These are phyloP conservation scores for Protonibea diacanthus DNA, from an alignment of 2,797 vertebrate genomes.

Conservation along the genomic window DNA sequence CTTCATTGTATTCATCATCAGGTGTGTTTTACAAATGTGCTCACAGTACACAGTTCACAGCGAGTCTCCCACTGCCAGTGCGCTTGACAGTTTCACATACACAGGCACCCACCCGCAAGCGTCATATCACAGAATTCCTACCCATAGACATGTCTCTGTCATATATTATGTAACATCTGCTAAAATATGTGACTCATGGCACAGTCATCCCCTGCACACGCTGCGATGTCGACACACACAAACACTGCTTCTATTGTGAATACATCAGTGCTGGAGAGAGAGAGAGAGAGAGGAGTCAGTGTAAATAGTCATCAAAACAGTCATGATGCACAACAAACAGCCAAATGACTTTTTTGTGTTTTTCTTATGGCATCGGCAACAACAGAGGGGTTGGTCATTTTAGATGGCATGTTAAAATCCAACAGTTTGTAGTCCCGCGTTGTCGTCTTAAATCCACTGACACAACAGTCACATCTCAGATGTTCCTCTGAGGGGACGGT, in stretches of 20 bases:
- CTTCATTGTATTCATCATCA: slow-evolving; percentile 66
- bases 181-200: slow-evolving; percentile 69
- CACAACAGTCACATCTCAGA: slow-evolving; percentile 20
- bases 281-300: slow-evolving; percentile 24
- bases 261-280: slow-evolving; percentile 51
- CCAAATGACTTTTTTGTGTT: slow-evolving; percentile 39
- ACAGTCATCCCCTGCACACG: slow-evolving; percentile 55
- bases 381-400: slow-evolving; percentile 16
- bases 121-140: slow-evolving; percentile 66
- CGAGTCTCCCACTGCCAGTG: slow-evolving; percentile 51
- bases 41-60: slow-evolving; percentile 63
- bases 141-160: slow-evolving; percentile 71
- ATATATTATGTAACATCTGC: slow-evolving; percentile 74
- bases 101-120: slow-evolving; percentile 65
- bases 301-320: slow-evolving; percentile 57
- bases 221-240: slow-evolving; percentile 53
- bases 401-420: slow-evolving; percentile 25
- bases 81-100: slow-evolving; percentile 62
- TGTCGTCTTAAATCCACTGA: slow-evolving; percentile 28
- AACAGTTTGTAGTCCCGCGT: slow-evolving; percentile 38
- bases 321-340: slow-evolving; percentile 50
- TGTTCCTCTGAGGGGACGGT: slow-evolving; percentile 2
- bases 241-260: slow-evolving; percentile 49
- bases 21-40: slow-evolving; percentile 79
- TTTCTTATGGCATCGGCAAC: slow-evolving; percentile 30